These are phyloP conservation scores for Coracopsis vasa DNA, from an alignment of 2,113 vertebrate species.

Conservation along the genomic window DNA sequence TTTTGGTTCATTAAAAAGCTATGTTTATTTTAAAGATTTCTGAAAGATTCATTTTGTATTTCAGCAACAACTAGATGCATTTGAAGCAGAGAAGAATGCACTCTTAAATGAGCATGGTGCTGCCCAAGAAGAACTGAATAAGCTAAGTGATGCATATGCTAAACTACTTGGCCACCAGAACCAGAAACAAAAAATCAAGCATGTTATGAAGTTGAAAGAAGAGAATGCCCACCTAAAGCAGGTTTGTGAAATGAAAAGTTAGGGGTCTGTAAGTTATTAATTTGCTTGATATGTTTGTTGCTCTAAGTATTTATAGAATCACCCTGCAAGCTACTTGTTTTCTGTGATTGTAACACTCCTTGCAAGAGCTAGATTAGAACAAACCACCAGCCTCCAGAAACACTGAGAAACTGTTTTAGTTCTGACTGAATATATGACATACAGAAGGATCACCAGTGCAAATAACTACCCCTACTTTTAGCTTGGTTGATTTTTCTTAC, in stretches of 20 bases:
- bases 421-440: not conserved
- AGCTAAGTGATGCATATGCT: constrained; percentile 87
- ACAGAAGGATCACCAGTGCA: not conserved
- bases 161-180: constrained; percentile 94
- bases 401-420: not conserved
- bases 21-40: not conserved
- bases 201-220: constrained; percentile 92
- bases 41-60: not conserved
- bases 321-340: not conserved
- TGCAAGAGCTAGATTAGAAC: not conserved
- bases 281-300: not conserved
- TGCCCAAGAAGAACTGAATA: constrained; percentile 89
- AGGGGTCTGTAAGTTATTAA: accelerated
- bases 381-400: not conserved
- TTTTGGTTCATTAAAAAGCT: not conserved
- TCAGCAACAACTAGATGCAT: constrained; percentile 91
- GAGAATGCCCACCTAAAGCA: constrained; percentile 88
- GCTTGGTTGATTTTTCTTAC: not conserved
- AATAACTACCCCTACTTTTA: not conserved
- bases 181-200: constrained; percentile 96
- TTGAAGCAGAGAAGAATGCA: constrained; percentile 85
- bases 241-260: constrained; percentile 71
- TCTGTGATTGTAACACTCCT: not conserved
- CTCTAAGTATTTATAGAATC: not conserved
- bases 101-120: constrained; percentile 87